These are phyloP conservation scores for Eledone cirrhosa DNA, from an alignment of 2,888 invertebrate species.

Conservation along the genomic window DNA sequence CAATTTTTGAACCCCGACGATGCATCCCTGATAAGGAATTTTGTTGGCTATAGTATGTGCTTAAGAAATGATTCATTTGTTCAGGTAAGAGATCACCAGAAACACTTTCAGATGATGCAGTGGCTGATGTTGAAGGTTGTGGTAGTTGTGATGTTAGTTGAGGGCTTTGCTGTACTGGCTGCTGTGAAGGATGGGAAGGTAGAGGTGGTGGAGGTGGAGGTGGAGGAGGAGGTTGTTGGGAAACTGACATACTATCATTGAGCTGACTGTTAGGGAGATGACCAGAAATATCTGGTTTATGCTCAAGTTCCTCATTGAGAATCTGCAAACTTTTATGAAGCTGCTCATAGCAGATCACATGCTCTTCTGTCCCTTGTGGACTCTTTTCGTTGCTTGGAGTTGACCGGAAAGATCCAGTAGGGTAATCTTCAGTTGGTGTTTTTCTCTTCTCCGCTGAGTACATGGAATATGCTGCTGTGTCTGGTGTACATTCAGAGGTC, in stretches of 20 bases:
- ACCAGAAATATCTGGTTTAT: constrained; percentile 27
- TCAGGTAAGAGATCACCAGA: constrained; percentile 23
- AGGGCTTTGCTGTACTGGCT: not conserved
- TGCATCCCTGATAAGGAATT: constrained; percentile 15
- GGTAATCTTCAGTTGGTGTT: constrained; percentile 27
- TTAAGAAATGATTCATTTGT: constrained; percentile 17
- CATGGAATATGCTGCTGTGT: constrained; percentile 21
- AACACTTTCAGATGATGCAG: constrained; percentile 19
- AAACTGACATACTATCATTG: constrained; percentile 19
- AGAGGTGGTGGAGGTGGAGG: constrained; percentile 14
- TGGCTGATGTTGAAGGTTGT: constrained; percentile 21
- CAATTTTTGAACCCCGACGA: constrained; percentile 26
- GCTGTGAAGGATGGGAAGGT: not conserved
- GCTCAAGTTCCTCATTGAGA: constrained; percentile 30
- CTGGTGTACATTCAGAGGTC: not conserved
- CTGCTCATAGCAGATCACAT: constrained; percentile 27
- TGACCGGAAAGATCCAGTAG: constrained; percentile 23
- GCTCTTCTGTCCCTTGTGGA: constrained; percentile 14
- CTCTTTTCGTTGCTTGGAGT: constrained; percentile 28
- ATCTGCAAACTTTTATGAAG: constrained; percentile 30
- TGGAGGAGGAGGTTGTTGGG: not conserved
- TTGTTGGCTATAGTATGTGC: constrained; percentile 20
- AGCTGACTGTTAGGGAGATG: constrained; percentile 23
- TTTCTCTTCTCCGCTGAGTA: constrained; percentile 18
- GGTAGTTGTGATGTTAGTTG: not conserved